Evolutionary conservation across 2,888 invertebrate genomes (phyloP).

Genomic region (Ecdyonurus torrentis): DNA sequence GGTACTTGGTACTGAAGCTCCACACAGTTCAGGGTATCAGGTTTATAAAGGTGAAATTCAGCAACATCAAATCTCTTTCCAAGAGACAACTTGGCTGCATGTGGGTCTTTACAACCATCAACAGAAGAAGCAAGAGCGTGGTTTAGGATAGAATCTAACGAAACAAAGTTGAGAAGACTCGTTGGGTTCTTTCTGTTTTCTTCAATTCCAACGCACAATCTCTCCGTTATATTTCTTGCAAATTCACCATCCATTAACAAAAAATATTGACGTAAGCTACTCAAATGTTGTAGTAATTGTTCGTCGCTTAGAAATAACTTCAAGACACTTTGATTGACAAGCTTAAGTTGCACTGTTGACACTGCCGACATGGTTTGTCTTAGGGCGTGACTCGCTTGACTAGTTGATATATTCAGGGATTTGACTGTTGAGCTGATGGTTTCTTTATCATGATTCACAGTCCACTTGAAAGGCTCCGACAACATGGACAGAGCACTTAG

Average conservation of each 20-base stretch:
- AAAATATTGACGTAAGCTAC: slow-evolving; percentile 57
- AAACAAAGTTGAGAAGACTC: slow-evolving; percentile 39
- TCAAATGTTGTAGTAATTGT: slow-evolving; percentile 50
- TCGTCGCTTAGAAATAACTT: slow-evolving; percentile 26
- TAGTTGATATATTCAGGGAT: background rate
- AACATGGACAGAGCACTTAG: background rate
- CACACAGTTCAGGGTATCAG: slow-evolving; percentile 43
- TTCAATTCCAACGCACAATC: slow-evolving; percentile 32
- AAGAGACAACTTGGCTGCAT: slow-evolving; percentile 24
- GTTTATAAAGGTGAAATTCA: background rate
- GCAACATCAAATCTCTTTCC: slow-evolving; percentile 1
- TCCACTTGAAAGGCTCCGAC: background rate
- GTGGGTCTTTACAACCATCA: slow-evolving; percentile 17
- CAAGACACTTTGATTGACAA: background rate
- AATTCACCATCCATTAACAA: slow-evolving; percentile 69
- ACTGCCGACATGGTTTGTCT: background rate
- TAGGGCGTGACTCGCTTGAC: background rate
- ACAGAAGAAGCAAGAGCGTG: slow-evolving; percentile 45
- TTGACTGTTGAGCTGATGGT: background rate
- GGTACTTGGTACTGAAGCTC: slow-evolving; percentile 49
- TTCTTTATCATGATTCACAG: background rate
- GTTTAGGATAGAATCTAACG: slow-evolving; percentile 48
- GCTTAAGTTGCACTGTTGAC: background rate
- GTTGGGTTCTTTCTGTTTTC: background rate
- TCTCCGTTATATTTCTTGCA: slow-evolving; percentile 49